Conservation (phyloP, 2,888 invertebrate genomes). For the Pachliopta kotzebuea region DNA sequence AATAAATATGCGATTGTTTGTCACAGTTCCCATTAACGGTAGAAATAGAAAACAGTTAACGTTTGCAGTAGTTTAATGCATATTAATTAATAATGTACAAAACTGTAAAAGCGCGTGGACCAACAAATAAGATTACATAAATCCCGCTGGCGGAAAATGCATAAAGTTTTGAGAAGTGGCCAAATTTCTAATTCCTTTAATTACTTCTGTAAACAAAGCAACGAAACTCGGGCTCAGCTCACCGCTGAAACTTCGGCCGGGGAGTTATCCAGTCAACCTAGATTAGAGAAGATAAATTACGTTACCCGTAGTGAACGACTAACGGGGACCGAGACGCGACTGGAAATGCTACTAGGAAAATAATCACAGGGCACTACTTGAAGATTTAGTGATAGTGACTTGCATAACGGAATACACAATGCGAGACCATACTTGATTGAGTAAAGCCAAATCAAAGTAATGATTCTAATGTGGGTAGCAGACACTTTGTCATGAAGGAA, state of each 20-base stretch:
- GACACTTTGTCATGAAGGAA: no score
- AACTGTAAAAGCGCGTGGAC: neutral
- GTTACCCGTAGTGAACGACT: constrained; percentile 34
- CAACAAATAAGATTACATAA: constrained; percentile 16
- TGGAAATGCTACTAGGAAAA: constrained; percentile 9
- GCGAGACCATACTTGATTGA: no score
- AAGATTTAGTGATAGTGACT: no score
- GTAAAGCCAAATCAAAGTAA: no score
- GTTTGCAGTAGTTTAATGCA: no score
- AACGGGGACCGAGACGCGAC: constrained; percentile 20
- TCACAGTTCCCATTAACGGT: no score
- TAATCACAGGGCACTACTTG: neutral
- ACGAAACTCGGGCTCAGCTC: constrained; percentile 58
- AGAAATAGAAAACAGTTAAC: no score
- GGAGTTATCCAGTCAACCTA: constrained; percentile 41
- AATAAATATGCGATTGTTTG: no score
- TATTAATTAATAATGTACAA: no score
- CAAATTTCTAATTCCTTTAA: constrained; percentile 44
- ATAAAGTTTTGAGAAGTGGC: constrained; percentile 28
- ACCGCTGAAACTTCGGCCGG: constrained; percentile 51
- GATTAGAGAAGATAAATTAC: constrained; percentile 54
- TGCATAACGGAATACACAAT: no score
- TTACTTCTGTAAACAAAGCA: constrained; percentile 48
- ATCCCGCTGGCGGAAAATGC: constrained; percentile 17
- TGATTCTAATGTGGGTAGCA: no score